A percentile compares a stretch with the other conserved stretches of the same genome.
Evolutionary conservation across 2,888 invertebrate genomes (phyloP).

Genomic region (Caenorhabditis uteleia): DNA sequence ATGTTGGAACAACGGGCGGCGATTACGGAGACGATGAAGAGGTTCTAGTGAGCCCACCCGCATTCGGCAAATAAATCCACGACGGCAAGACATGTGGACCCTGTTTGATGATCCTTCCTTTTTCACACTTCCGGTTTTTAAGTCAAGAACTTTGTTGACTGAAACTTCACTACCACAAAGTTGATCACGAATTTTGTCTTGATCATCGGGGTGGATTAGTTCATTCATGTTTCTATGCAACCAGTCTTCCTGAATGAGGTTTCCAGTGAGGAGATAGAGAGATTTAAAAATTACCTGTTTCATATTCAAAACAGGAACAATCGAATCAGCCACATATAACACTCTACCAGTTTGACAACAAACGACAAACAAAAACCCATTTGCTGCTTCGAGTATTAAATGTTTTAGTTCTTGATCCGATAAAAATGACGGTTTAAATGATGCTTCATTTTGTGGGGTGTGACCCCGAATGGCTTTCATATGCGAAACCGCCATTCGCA

Average conservation of each 20-base stretch:
- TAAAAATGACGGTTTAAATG: conserved; percentile 96
- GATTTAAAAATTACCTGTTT: conserved; percentile 78
- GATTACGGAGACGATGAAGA: conserved; percentile 63
- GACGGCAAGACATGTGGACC: conserved; percentile 95
- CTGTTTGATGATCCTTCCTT: conserved; percentile 84
- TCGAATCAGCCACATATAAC: conserved; percentile 97
- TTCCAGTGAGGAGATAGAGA: background rate
- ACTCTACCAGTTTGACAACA: conserved; percentile 96
- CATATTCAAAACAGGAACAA: conserved; percentile 94
- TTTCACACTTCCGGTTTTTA: conserved; percentile 78
- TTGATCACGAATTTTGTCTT: conserved; percentile 92
- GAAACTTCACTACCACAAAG: conserved; percentile 85
- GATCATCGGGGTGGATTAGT: conserved; percentile 95
- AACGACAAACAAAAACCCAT: conserved; percentile 94
- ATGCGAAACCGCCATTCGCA: conserved; percentile 98
- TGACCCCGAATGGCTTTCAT: conserved; percentile 84
- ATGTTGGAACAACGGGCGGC: conserved; percentile 68
- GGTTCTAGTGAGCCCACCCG: conserved; percentile 62
- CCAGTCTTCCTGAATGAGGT: conserved; percentile 84
- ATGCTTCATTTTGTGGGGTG: conserved; percentile 74
- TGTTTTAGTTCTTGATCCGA: conserved; percentile 99
- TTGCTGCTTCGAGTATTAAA: conserved; percentile 96
- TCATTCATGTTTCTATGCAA: conserved; percentile 93
- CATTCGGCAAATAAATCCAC: conserved; percentile 99
- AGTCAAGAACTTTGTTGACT: conserved; percentile 86